Percentiles rank a stretch among this genome's conserved stretches.
Conservation (phyloP, 2,888 invertebrate genomes). For the Eurytoma adleriae region DNA sequence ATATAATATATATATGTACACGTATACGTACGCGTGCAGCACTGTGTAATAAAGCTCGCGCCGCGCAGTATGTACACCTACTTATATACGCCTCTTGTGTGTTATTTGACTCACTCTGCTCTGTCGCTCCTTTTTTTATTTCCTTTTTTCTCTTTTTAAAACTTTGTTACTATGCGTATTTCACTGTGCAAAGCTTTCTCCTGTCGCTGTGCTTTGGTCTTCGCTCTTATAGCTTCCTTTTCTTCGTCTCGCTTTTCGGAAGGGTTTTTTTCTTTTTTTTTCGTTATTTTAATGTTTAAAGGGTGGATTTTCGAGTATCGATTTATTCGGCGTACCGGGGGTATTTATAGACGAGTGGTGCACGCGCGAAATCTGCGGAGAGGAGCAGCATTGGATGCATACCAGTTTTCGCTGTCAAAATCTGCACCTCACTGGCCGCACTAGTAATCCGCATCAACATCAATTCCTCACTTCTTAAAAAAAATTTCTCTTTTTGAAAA, state of each 20-base stretch:
- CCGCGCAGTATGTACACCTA: slow-evolving; percentile 20
- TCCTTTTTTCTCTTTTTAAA: neutral
- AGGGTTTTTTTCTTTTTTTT: neutral
- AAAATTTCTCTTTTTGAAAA: no score
- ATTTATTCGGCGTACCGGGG: neutral
- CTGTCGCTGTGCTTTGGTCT: neutral
- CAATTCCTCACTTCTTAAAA: no score
- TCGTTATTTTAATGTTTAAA: neutral
- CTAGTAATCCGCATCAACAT: no score
- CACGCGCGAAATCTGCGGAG: slow-evolving; percentile 17
- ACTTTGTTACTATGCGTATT: neutral
- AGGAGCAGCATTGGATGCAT: slow-evolving; percentile 1
- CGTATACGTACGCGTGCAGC: neutral
- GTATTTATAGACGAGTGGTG: slow-evolving; percentile 15
- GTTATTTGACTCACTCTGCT: slow-evolving; percentile 16
- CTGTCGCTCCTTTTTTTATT: slow-evolving; percentile 1
- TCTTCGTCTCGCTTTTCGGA: no score
- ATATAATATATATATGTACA: slow-evolving; percentile 11
- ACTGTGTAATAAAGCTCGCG: slow-evolving; percentile 36
- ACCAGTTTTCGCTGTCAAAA: slow-evolving; percentile 5
- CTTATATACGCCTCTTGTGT: slow-evolving; percentile 14
- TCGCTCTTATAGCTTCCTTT: no score
- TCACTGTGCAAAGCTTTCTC: neutral
- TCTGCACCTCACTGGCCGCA: no score
- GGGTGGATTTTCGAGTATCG: neutral